Conservation (phyloP, 2,113 vertebrate genomes). For the Neolamprologus ventralis region DNA sequence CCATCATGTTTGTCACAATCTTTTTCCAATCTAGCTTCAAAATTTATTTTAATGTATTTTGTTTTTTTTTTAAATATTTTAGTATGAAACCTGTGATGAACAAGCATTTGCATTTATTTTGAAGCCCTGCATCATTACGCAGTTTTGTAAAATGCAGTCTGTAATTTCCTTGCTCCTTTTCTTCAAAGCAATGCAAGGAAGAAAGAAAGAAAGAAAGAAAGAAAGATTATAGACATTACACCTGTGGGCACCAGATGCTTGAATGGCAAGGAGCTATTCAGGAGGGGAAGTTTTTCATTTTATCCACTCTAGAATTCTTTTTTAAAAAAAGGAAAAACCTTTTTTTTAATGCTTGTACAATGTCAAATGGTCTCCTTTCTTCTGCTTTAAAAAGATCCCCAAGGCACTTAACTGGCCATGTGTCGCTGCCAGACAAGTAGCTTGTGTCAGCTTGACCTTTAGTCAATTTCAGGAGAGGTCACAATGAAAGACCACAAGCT, state of each 20-base stretch:
- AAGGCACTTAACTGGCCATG: background rate
- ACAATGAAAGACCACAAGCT: background rate
- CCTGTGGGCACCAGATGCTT: background rate
- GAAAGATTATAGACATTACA: background rate
- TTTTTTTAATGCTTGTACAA: background rate
- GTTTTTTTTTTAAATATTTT: background rate
- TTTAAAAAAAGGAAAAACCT: rapidly evolving
- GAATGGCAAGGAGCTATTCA: background rate
- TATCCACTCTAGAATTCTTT: background rate
- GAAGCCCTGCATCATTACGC: background rate
- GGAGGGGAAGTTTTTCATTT: background rate
- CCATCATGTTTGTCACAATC: background rate
- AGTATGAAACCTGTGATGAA: background rate
- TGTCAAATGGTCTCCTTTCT: background rate
- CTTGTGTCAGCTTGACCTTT: constrained; percentile 22
- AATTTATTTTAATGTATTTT: background rate
- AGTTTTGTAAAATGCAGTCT: background rate
- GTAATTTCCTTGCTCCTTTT: background rate
- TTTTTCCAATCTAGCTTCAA: background rate
- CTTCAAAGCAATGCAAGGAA: background rate
- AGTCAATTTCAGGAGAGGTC: background rate
- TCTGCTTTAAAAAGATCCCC: background rate
- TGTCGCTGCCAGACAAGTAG: background rate
- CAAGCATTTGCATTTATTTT: background rate
- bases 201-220: background rate